These are phyloP conservation scores for Brachionus rotundiformis DNA, from an alignment of 1,140 invertebrate genomes.

Conservation along the genomic window DNA sequence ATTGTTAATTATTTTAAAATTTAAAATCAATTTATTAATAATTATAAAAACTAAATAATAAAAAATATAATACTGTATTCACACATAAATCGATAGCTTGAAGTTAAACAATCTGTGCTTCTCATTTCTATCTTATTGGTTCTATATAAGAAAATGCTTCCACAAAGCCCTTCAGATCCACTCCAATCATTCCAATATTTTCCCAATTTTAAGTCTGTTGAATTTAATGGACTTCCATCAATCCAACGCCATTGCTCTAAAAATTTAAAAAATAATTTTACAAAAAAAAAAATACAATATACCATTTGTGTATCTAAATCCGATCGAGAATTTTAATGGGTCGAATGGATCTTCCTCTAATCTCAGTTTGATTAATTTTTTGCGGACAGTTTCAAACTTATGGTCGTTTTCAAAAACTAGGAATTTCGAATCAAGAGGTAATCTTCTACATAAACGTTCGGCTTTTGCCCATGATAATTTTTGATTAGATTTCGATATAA, in stretches of 20 bases:
- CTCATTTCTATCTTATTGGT: conserved; percentile 20
- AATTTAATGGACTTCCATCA: background rate
- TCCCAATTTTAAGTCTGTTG: background rate
- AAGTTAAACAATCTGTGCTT: conserved; percentile 21
- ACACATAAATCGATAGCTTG: conserved; percentile 48
- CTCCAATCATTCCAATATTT: conserved; percentile 36
- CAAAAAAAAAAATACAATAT: background rate
- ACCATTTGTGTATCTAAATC: conserved; percentile 48
- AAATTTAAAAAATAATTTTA: background rate
- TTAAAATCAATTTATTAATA: too few species aligned
- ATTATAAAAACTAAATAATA: too few species aligned
- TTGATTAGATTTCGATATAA: conserved; percentile 20
- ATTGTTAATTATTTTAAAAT: too few species aligned
- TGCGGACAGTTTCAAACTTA: conserved; percentile 22
- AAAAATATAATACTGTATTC: conserved; percentile 52
- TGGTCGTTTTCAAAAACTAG: conserved; percentile 40
- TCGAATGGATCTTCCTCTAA: conserved; percentile 19
- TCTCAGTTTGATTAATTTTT: conserved; percentile 28
- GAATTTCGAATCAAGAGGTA: conserved; percentile 17
- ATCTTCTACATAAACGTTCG: conserved; percentile 33
- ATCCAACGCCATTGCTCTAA: conserved; percentile 36
- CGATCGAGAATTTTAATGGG: conserved; percentile 32
- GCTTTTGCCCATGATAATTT: conserved; percentile 37
- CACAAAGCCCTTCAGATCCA: conserved; percentile 32
- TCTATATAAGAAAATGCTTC: conserved; percentile 21